Percentiles rank a stretch among this genome's conserved stretches.
phyloP scores from a whole-genome alignment of 2,888 invertebrate species.

The Crossocerus cetratus region DNA sequence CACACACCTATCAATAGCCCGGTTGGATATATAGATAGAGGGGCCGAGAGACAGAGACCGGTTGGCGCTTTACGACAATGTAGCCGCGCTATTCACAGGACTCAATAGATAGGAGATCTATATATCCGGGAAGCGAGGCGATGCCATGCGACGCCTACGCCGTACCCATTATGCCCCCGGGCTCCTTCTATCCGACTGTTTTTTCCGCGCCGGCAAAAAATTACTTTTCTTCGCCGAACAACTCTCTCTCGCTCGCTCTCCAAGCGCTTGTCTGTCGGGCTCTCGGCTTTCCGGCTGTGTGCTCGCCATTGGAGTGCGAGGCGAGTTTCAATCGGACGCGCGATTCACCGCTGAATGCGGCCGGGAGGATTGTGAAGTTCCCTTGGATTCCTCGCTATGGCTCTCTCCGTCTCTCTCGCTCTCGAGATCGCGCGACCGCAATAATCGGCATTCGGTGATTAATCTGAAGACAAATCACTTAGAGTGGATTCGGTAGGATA shows the following conservation, averaged over 20 bases:
- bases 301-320: no score
- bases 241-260: neutral
- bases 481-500: neutral
- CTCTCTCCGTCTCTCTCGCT: no score
- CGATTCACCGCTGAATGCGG: no score
- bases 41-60: constrained; percentile 52
- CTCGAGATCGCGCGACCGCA: neutral
- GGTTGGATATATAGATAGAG: constrained; percentile 32
- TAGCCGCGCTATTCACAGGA: constrained; percentile 52
- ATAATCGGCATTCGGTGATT: neutral
- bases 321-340: no score
- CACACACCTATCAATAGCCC: constrained; percentile 46
- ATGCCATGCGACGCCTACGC: constrained; percentile 28
- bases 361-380: no score
- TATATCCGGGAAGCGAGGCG: constrained; percentile 30
- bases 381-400: no score
- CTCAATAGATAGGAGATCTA: constrained; percentile 54
- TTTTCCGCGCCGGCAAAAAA: constrained; percentile 15
- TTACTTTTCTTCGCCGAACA: constrained; percentile 25
- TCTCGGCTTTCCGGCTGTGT: no score
- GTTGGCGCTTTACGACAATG: constrained; percentile 57
- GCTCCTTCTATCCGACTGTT: constrained; percentile 34
- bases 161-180: constrained; percentile 36
- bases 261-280: no score
- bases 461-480: constrained; percentile 1